These are phyloP conservation scores for human DNA, from an alignment of 2,113 vertebrate genomes.

Conservation along the genomic window DNA sequence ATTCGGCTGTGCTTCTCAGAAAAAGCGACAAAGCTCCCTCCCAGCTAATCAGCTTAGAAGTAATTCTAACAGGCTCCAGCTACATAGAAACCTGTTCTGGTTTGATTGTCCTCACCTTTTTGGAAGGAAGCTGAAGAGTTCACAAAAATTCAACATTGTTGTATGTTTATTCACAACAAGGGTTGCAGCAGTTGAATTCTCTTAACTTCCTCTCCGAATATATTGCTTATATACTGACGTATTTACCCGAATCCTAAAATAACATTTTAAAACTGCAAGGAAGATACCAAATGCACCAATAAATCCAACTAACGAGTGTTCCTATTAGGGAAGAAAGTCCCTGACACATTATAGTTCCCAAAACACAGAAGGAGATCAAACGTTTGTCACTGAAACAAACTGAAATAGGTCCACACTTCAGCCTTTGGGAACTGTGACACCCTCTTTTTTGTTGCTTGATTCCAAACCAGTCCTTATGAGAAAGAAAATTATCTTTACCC, in stretches of 20 bases:
- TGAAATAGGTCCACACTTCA: neutral
- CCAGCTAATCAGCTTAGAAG: neutral
- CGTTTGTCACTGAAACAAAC: conserved; percentile 54
- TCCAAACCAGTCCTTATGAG: neutral
- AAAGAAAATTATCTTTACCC: conserved; percentile 5
- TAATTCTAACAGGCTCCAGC: neutral
- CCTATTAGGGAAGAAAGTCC: neutral
- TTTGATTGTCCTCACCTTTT: neutral
- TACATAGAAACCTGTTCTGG: neutral
- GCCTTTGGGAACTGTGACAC: neutral
- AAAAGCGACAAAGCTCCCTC: neutral
- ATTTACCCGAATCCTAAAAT: neutral
- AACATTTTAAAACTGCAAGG: conserved; percentile 35
- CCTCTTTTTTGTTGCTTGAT: neutral
- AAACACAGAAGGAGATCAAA: neutral
- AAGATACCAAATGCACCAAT: conserved; percentile 48
- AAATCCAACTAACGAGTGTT: conserved; percentile 53
- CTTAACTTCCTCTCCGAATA: neutral
- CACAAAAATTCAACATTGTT: neutral
- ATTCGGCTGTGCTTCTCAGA: neutral
- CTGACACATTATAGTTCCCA: neutral
- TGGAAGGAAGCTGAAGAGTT: neutral
- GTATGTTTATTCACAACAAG: neutral
- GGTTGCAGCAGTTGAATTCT: neutral
- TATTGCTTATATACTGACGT: neutral